A percentile compares a stretch with the other conserved stretches of the same genome.
Evolutionary conservation across 2,113 vertebrate genomes (phyloP).

Genomic region (Chaenocephalus aceratus): DNA sequence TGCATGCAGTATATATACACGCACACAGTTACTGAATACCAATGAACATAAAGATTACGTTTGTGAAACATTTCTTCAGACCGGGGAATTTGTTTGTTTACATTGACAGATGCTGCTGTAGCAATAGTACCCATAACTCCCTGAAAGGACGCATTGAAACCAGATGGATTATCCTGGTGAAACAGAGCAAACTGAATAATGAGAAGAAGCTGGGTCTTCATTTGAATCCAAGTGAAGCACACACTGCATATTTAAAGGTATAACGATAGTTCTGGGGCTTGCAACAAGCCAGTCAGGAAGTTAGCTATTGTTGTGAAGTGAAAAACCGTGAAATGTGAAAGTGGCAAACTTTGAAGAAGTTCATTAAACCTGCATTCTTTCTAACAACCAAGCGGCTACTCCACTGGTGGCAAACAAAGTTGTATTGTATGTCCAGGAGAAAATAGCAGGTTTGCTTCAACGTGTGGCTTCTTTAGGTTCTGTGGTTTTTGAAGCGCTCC

Average conservation of each 20-base stretch:
- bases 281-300: background rate
- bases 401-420: no score
- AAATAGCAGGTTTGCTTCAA: no score
- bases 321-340: no score
- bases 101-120: background rate
- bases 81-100: background rate
- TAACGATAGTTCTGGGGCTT: background rate
- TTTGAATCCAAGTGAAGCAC: background rate
- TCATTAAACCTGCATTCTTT: no score
- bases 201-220: background rate
- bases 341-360: no score
- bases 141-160: background rate
- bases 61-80: background rate
- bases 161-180: background rate
- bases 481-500: no score
- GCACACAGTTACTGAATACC: background rate
- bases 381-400: no score
- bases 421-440: no score
- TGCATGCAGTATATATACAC: conserved; percentile 5
- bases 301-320: background rate
- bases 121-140: background rate
- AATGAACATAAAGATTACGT: background rate
- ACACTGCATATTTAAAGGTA: no score
- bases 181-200: background rate
- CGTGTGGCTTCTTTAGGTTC: no score